phyloP scores from a whole-genome alignment of 2,113 vertebrate species.

The Meles meles region DNA sequence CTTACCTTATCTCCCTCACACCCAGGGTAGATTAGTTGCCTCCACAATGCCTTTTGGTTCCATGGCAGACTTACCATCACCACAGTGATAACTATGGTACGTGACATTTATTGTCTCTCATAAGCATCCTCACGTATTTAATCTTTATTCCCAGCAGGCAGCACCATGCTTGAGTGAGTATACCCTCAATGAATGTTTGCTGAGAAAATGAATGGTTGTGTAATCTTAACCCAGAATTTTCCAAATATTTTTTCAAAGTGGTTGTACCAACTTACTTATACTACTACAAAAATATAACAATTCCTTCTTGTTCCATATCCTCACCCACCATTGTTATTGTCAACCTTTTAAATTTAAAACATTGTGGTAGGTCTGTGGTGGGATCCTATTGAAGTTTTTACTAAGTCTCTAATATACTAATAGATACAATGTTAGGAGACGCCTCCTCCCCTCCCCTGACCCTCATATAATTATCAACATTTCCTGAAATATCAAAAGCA shows the following conservation, averaged over 20 bases:
- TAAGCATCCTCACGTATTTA: background rate
- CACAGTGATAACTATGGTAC: background rate
- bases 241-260: background rate
- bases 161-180: background rate
- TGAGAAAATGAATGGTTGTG: background rate
- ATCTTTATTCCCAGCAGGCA: background rate
- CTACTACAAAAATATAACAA: background rate
- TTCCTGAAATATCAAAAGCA: conserved; percentile 32
- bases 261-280: background rate
- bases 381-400: background rate
- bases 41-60: background rate
- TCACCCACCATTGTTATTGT: background rate
- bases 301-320: background rate
- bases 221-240: conserved; percentile 15
- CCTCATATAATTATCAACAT: background rate
- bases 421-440: background rate
- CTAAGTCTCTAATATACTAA: background rate
- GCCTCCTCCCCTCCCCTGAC: background rate
- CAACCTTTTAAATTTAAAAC: background rate
- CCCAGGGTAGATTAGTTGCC: background rate
- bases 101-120: background rate
- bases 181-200: background rate
- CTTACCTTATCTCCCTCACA: background rate
- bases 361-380: background rate
- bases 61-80: background rate